A percentile compares a stretch with the other conserved stretches of the same genome.
Conservation (phyloP, 2,888 invertebrate species). For the Lasius fuliginosus region DNA sequence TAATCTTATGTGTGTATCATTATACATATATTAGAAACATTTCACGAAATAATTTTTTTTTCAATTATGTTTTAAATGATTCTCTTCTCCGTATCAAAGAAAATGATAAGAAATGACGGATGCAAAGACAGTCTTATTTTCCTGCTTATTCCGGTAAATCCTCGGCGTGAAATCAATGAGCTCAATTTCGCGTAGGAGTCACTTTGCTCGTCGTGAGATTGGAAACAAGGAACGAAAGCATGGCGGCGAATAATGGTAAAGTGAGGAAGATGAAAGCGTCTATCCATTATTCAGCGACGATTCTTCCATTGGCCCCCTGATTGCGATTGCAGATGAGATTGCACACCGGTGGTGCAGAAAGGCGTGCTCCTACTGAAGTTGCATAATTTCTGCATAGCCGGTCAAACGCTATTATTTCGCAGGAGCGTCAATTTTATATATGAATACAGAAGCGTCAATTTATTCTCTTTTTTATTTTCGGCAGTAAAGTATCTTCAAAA, state of each 20-base stretch:
- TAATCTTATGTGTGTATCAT: neutral
- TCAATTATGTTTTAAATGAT: neutral
- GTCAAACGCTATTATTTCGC: constrained; percentile 20
- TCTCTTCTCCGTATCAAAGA: too few species aligned
- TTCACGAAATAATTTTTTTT: neutral
- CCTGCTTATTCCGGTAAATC: neutral
- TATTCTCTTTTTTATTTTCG: neutral
- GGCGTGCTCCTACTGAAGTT: constrained; percentile 63
- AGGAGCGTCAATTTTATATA: neutral
- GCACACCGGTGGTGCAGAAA: constrained; percentile 66
- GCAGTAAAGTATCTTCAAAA: neutral
- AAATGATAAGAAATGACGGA: neutral
- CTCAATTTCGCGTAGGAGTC: constrained; percentile 65
- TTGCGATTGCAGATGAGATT: constrained; percentile 77
- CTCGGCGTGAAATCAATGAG: constrained; percentile 70
- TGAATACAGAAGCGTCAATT: neutral
- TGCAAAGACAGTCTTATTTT: neutral
- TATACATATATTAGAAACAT: too few species aligned
- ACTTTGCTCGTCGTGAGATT: constrained; percentile 72
- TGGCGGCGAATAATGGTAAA: constrained; percentile 66
- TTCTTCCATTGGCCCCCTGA: constrained; percentile 75
- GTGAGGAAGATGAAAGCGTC: constrained; percentile 66
- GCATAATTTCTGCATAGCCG: constrained; percentile 66
- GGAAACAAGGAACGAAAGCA: constrained; percentile 63
- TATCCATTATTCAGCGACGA: constrained; percentile 72